A percentile compares a stretch with the other conserved stretches of the same genome.
Conservation (phyloP, 2,113 vertebrate species). For the Lucifuga dentata region DNA sequence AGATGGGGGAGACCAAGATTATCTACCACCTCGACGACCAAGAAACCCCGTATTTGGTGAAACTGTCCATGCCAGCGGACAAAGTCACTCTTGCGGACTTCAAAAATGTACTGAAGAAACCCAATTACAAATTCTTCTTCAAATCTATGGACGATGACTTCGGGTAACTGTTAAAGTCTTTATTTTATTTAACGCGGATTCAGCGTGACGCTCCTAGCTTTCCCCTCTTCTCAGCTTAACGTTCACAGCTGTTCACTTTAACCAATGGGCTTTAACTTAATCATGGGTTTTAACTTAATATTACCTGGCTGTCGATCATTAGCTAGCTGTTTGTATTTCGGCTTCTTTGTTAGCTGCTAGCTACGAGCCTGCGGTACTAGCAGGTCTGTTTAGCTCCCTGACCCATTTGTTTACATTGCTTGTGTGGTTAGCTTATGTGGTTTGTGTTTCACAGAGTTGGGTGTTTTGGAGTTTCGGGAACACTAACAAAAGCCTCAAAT, state of each 20-base stretch:
- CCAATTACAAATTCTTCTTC: slow-evolving; percentile 98
- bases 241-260: neutral
- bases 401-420: slow-evolving; percentile 79
- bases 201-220: neutral
- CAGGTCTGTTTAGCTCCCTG: slow-evolving; percentile 62
- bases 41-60: slow-evolving; percentile 97
- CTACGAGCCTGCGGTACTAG: slow-evolving; percentile 49
- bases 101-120: slow-evolving; percentile 95
- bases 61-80: slow-evolving; percentile 92
- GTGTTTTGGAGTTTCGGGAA: slow-evolving; percentile 8
- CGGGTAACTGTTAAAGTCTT: slow-evolving; percentile 84
- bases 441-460: slow-evolving; percentile 53
- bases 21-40: slow-evolving; percentile 99
- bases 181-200: slow-evolving; percentile 26
- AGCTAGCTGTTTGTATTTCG: slow-evolving; percentile 35
- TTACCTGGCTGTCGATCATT: slow-evolving; percentile 42
- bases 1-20: slow-evolving; percentile 97
- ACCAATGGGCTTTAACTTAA: slow-evolving; percentile 46
- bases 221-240: neutral
- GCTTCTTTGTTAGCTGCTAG: slow-evolving; percentile 79
- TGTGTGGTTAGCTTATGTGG: slow-evolving; percentile 32
- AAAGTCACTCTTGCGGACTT: slow-evolving; percentile 95
- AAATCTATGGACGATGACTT: slow-evolving; percentile 99
- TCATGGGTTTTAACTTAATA: slow-evolving; percentile 15
- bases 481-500: neutral